Evolutionary conservation across 2,888 invertebrate genomes (phyloP).

Genomic region (Eupelmus urozonus): DNA sequence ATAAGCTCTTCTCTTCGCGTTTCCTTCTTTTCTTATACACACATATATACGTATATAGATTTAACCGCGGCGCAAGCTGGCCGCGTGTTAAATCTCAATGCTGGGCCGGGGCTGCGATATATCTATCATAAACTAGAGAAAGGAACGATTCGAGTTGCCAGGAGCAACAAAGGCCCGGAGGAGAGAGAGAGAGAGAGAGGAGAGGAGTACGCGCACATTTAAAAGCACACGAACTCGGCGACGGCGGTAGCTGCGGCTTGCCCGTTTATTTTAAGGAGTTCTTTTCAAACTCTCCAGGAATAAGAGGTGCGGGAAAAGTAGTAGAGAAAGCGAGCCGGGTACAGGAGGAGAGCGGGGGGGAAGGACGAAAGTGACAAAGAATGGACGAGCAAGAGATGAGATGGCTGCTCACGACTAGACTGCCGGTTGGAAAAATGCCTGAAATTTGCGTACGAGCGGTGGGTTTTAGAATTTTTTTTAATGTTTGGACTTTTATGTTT

Average conservation of each 20-base stretch:
- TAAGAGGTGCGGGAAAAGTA: slow-evolving; percentile 23
- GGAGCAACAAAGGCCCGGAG: slow-evolving; percentile 43
- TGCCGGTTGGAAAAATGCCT: no score
- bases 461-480: no score
- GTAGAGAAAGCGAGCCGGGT: slow-evolving; percentile 42
- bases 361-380: slow-evolving; percentile 43
- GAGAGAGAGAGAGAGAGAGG: slow-evolving; percentile 44
- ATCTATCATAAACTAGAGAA: slow-evolving; percentile 54
- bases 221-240: slow-evolving; percentile 12
- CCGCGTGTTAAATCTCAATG: slow-evolving; percentile 46
- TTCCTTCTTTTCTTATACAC: slow-evolving; percentile 44
- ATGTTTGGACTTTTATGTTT: no score
- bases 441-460: no score
- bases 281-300: slow-evolving; percentile 67
- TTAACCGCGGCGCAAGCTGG: no score
- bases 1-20: slow-evolving; percentile 45
- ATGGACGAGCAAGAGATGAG: slow-evolving; percentile 35
- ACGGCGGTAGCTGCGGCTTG: no score
- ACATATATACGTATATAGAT: no score
- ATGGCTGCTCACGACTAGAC: no score
- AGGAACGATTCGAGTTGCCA: slow-evolving; percentile 43
- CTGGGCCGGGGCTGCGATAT: slow-evolving; percentile 33
- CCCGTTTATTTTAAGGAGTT: slow-evolving; percentile 73
- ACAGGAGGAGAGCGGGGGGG: slow-evolving; percentile 57
- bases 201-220: slow-evolving; percentile 10